Conservation (phyloP, 2,797 vertebrate species). For the Microchirus variegatus region DNA sequence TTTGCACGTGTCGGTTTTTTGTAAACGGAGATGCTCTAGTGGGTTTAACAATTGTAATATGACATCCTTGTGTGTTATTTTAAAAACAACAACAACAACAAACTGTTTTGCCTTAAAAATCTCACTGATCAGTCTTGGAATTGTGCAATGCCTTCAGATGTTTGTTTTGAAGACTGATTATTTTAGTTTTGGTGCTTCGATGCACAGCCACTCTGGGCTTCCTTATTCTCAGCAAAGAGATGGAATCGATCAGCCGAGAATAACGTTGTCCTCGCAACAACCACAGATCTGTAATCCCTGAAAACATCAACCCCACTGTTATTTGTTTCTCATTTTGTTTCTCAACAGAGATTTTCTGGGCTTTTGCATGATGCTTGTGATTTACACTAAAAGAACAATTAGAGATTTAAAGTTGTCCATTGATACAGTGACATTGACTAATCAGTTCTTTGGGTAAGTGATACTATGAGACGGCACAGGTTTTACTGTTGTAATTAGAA, state of each 20-base stretch:
- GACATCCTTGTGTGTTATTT: slow-evolving; percentile 52
- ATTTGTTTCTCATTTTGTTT: slow-evolving; percentile 4
- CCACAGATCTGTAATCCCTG: background rate
- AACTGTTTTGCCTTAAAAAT: slow-evolving; percentile 78
- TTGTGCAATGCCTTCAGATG: slow-evolving; percentile 72
- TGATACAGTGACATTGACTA: slow-evolving; percentile 21
- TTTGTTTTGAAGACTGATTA: slow-evolving; percentile 40
- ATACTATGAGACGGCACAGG: slow-evolving; percentile 55
- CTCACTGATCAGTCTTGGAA: slow-evolving; percentile 70
- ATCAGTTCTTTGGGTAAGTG: slow-evolving; percentile 18
- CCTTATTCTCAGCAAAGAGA: slow-evolving; percentile 20
- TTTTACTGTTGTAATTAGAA: slow-evolving; percentile 60
- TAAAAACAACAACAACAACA: background rate
- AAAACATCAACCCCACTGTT: slow-evolving; percentile 1
- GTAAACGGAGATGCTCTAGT: slow-evolving; percentile 42
- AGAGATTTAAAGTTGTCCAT: slow-evolving; percentile 29
- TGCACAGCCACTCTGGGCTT: slow-evolving; percentile 33
- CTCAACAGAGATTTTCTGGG: slow-evolving; percentile 5
- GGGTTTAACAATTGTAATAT: slow-evolving; percentile 48
- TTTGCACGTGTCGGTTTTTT: slow-evolving; percentile 64
- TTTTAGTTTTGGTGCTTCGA: slow-evolving; percentile 20
- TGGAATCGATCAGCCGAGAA: slow-evolving; percentile 12
- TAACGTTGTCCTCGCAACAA: slow-evolving; percentile 4
- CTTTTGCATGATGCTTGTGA: slow-evolving; percentile 59
- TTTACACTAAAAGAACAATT: slow-evolving; percentile 30